A percentile compares a stretch with the other conserved stretches of the same genome.
Conservation (phyloP, 2,113 vertebrate species). For the Nematolebias whitei region DNA sequence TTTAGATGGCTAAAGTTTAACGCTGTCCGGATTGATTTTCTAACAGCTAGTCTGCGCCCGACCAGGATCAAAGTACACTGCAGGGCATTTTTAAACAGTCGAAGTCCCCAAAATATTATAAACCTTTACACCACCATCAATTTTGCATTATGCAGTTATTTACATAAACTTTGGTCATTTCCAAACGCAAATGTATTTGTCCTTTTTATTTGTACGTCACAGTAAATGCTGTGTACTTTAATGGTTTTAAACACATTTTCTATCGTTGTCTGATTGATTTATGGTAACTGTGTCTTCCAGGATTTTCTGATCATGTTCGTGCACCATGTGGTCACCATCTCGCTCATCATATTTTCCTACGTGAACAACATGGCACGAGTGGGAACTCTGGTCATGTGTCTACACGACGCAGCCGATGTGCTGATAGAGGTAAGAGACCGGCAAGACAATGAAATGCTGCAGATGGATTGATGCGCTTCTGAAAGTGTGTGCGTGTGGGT, state of each 20-base stretch:
- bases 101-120: no score
- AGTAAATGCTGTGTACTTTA: slow-evolving; percentile 14
- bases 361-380: slow-evolving; percentile 95
- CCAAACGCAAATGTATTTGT: not conserved
- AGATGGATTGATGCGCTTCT: not conserved
- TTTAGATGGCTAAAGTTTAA: no score
- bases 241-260: slow-evolving; percentile 3
- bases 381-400: slow-evolving; percentile 90
- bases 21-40: no score
- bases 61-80: no score
- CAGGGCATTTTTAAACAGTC: no score
- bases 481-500: slow-evolving; percentile 9
- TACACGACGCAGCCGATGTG: slow-evolving; percentile 89
- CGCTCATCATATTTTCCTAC: slow-evolving; percentile 91
- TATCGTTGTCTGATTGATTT: slow-evolving; percentile 33
- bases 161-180: no score
- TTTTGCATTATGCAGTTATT: no score
- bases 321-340: slow-evolving; percentile 89
- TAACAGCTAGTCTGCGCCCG: no score
- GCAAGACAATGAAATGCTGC: not conserved
- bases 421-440: slow-evolving; percentile 90
- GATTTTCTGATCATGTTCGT: slow-evolving; percentile 95
- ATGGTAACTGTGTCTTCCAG: slow-evolving; percentile 75
- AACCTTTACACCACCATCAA: no score
- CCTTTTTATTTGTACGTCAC: slow-evolving; percentile 9